phyloP scores from a whole-genome alignment of 2,797 vertebrate genomes.

The Carduelis carduelis region DNA sequence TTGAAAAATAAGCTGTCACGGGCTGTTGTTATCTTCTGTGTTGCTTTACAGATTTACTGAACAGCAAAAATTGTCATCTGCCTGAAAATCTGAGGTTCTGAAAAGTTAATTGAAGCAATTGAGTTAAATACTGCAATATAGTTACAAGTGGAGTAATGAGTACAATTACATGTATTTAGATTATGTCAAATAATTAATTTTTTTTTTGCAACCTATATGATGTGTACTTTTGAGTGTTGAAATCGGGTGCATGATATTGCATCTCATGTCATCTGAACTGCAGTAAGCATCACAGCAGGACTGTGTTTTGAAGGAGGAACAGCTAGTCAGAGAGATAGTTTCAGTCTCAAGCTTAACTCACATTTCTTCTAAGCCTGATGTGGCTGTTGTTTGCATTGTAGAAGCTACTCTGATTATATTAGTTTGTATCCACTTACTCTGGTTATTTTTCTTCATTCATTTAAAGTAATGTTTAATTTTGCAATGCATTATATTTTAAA shows the following conservation, averaged over 20 bases:
- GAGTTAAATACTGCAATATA: background rate
- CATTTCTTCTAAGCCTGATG: background rate
- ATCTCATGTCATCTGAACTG: conserved; percentile 19
- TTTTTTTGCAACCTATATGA: background rate
- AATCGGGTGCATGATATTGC: background rate
- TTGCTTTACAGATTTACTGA: background rate
- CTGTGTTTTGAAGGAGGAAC: background rate
- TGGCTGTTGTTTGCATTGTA: background rate
- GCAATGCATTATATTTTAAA: background rate
- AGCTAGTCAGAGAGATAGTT: background rate
- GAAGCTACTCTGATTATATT: background rate
- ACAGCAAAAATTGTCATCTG: background rate
- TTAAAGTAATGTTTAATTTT: background rate
- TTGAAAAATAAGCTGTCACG: background rate
- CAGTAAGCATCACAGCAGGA: conserved; percentile 6
- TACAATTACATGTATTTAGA: background rate
- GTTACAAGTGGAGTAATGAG: background rate
- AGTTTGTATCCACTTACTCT: background rate
- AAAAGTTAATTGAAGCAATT: background rate
- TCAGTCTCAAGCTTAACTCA: background rate
- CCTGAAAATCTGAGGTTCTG: conserved; percentile 9
- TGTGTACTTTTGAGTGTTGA: background rate
- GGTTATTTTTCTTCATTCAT: background rate
- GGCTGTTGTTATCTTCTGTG: background rate
- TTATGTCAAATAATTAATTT: background rate